Conservation (phyloP, 2,113 vertebrate species). For the Oxyruncus cristatus region DNA sequence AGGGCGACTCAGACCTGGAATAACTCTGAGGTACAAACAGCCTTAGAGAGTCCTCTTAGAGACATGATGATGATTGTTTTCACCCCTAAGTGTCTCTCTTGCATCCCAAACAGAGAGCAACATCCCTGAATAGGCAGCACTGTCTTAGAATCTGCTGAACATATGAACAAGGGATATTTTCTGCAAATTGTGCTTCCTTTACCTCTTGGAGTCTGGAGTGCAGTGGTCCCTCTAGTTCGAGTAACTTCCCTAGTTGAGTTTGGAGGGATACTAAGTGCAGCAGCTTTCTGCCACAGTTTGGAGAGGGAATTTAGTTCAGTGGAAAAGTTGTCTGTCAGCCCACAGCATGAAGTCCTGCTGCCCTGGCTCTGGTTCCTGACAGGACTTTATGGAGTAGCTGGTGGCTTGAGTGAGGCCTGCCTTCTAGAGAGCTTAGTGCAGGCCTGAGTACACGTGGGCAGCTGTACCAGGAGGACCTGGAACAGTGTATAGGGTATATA, state of each 20-base stretch:
- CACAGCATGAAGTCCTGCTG: not conserved
- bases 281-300: not conserved
- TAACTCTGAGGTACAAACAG: not conserved
- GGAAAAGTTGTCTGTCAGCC: not conserved
- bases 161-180: not conserved
- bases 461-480: not conserved
- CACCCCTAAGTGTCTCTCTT: not conserved
- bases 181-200: not conserved
- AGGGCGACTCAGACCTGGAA: not conserved
- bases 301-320: not conserved
- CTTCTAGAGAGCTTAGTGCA: not conserved
- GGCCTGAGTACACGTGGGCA: fast-evolving
- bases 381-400: not conserved
- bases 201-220: fast-evolving
- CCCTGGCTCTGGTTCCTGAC: not conserved
- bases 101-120: not conserved
- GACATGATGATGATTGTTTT: not conserved
- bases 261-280: not conserved
- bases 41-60: not conserved
- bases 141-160: not conserved
- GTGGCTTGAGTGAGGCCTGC: not conserved
- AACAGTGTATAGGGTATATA: fast-evolving
- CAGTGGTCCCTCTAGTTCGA: not conserved
- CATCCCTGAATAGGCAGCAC: not conserved
- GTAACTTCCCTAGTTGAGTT: not conserved